Conservation (phyloP, 2,888 invertebrate species). For the Oscheius sp. region DNA sequence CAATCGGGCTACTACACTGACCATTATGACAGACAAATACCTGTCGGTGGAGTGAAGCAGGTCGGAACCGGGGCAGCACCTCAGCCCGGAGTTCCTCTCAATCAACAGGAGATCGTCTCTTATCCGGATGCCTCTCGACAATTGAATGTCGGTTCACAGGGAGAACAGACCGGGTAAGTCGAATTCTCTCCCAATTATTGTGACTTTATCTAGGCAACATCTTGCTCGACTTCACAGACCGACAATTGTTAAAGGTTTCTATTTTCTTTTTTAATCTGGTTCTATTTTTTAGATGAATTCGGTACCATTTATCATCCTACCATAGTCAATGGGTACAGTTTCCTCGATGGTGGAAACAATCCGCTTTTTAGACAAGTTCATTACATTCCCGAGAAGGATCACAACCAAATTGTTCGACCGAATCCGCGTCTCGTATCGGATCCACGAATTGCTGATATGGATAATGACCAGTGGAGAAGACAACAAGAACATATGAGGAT, state of each 20-base stretch:
- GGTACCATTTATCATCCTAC: slow-evolving; percentile 18
- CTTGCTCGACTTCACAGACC: slow-evolving; percentile 10
- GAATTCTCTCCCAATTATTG: not conserved
- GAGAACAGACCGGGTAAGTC: slow-evolving; percentile 7
- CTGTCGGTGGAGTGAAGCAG: not conserved
- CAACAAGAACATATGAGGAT: slow-evolving; percentile 26
- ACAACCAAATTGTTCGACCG: not conserved
- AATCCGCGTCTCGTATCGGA: not conserved
- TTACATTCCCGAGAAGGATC: slow-evolving; percentile 7
- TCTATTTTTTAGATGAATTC: too few species aligned
- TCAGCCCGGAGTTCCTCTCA: slow-evolving; percentile 3
- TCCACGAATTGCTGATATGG: slow-evolving; percentile 1
- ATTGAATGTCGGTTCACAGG: not conserved
- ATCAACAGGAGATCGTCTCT: slow-evolving; percentile 10
- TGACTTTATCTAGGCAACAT: not conserved
- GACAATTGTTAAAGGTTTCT: slow-evolving; percentile 18
- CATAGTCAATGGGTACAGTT: slow-evolving; percentile 7
- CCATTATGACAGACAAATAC: slow-evolving; percentile 7
- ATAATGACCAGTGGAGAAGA: slow-evolving; percentile 23
- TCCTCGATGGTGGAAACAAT: not conserved
- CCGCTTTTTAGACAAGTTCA: slow-evolving; percentile 10
- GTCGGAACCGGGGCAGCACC: slow-evolving; percentile 10
- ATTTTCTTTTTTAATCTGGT: too few species aligned
- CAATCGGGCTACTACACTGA: slow-evolving; percentile 14
- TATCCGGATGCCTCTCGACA: slow-evolving; percentile 19